Percentiles rank a stretch among this genome's conserved stretches.
These are phyloP conservation scores for Caracal caracal DNA, from an alignment of 2,113 vertebrate genomes.

Conservation along the genomic window DNA sequence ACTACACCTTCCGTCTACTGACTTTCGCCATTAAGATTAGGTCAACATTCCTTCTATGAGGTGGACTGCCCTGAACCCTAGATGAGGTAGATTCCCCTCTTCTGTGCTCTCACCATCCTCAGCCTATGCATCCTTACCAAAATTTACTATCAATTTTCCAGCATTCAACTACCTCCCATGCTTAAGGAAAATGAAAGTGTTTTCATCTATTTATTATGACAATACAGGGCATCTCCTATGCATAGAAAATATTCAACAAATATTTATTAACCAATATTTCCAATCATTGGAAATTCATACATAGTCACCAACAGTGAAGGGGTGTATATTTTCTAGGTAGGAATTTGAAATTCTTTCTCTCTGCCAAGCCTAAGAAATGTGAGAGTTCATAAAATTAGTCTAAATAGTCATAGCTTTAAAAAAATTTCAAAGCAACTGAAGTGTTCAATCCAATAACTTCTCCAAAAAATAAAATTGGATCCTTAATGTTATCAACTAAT, in stretches of 20 bases:
- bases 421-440: background rate
- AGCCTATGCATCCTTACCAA: background rate
- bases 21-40: background rate
- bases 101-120: background rate
- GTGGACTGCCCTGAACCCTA: background rate
- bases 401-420: conserved; percentile 18
- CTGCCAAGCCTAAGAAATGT: background rate
- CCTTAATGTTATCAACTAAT: conserved; percentile 64
- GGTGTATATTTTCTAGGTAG: conserved; percentile 2
- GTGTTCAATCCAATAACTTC: background rate
- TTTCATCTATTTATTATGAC: background rate
- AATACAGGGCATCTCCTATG: background rate
- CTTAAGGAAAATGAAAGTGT: background rate
- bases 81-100: background rate
- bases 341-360: conserved; percentile 14
- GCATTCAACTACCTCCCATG: background rate
- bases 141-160: background rate
- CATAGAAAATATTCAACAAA: background rate
- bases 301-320: background rate
- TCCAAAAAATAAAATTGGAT: conserved; percentile 56
- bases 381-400: conserved; percentile 43
- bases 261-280: background rate
- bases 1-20: background rate
- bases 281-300: background rate
- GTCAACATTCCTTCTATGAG: background rate